Evolutionary conservation across 2,113 vertebrate genomes (phyloP).

Genomic region (Anguilla japonica): DNA sequence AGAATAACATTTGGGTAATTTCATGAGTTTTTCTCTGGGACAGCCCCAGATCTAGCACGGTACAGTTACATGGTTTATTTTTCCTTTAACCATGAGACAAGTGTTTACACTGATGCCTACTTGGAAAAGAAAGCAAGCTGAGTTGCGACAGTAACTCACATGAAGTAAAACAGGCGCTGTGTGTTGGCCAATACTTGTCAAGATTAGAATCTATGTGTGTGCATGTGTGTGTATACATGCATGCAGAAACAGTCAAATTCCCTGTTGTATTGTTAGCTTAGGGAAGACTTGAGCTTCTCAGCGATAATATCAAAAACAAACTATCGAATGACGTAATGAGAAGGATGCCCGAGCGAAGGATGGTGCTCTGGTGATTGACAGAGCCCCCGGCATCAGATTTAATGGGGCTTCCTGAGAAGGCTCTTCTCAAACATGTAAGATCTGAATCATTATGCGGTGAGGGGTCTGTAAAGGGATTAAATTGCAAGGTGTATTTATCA

Average conservation of each 20-base stretch:
- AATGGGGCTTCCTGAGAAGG: constrained; percentile 57
- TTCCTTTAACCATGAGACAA: not conserved
- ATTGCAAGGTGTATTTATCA: constrained; percentile 35
- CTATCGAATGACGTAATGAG: constrained; percentile 55
- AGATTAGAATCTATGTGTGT: not conserved
- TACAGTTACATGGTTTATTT: not conserved
- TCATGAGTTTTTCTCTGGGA: not conserved
- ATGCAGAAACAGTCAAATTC: constrained; percentile 26
- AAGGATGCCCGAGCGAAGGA: constrained; percentile 47
- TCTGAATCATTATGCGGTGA: constrained; percentile 46
- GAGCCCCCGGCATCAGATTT: constrained; percentile 43
- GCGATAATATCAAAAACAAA: constrained; percentile 47
- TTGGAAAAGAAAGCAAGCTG: not conserved
- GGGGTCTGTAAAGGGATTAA: constrained; percentile 42
- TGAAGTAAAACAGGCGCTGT: constrained; percentile 11
- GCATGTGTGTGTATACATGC: not conserved
- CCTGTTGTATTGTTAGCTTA: constrained; percentile 1
- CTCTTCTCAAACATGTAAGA: constrained; percentile 47
- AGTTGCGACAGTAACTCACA: not conserved
- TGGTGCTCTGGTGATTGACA: constrained; percentile 53
- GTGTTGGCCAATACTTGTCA: not conserved
- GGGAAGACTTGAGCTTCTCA: not conserved
- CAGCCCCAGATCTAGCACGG: not conserved
- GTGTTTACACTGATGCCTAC: constrained; percentile 25
- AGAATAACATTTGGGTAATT: not conserved